Conservation (phyloP, 64 coral and sea anemone genomes). For the Dendronephthya gigantea region DNA sequence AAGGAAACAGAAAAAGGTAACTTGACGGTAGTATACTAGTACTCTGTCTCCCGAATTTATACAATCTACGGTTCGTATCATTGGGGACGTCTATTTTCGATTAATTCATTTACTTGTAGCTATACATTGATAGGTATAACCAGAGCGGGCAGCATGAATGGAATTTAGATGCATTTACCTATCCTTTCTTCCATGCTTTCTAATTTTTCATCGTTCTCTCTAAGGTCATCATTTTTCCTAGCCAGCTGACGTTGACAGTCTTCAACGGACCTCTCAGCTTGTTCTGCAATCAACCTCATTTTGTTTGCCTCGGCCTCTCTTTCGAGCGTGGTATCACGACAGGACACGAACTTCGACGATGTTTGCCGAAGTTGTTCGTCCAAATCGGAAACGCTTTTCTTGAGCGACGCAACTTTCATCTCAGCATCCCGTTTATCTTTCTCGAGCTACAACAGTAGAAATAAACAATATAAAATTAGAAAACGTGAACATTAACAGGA, state of each 20-base stretch:
- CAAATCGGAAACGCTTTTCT: constrained; percentile 62
- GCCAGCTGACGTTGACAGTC: constrained; percentile 67
- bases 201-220: constrained; percentile 63
- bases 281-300: constrained; percentile 57
- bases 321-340: constrained; percentile 62
- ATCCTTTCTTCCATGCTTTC: constrained; percentile 52
- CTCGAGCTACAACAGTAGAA: constrained; percentile 41
- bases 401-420: constrained; percentile 61
- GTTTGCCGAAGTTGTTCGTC: constrained; percentile 84
- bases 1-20: too few relatives aligned
- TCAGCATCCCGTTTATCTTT: constrained; percentile 68
- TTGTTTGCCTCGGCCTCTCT: constrained; percentile 70
- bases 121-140: not conserved
- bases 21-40: too few relatives aligned
- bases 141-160: not conserved
- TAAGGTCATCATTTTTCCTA: constrained; percentile 57
- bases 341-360: constrained; percentile 53
- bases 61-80: too few relatives aligned
- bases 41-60: too few relatives aligned
- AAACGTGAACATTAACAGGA: too few relatives aligned
- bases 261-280: constrained; percentile 65
- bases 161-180: constrained; percentile 25
- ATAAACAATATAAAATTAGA: not conserved
- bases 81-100: too few relatives aligned
- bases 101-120: too few relatives aligned